Conservation (phyloP, 2,888 invertebrate genomes). For the Neuroscelio doddi region DNA sequence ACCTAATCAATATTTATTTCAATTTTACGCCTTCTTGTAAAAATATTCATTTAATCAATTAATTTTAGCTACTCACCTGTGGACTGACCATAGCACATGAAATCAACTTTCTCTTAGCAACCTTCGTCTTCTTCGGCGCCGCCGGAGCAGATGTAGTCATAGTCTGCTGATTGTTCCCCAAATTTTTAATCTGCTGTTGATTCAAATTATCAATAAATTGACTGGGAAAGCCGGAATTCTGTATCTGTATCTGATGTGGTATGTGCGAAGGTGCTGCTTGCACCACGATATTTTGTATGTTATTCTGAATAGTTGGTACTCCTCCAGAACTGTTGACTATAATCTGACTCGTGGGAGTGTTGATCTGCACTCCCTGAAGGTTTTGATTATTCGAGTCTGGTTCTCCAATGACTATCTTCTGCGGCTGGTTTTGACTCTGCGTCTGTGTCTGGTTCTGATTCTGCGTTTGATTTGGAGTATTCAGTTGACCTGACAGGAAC, state of each 20-base stretch:
- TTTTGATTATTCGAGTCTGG: constrained; percentile 65
- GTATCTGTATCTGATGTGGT: constrained; percentile 70
- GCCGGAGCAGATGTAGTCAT: constrained; percentile 33
- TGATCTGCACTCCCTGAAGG: constrained; percentile 68
- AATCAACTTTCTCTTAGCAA: constrained; percentile 62
- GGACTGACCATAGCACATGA: constrained; percentile 49
- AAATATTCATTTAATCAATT: too few species aligned
- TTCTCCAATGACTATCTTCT: constrained; percentile 70
- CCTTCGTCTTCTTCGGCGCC: constrained; percentile 62
- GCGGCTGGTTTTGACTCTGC: constrained; percentile 48
- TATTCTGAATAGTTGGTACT: constrained; percentile 70
- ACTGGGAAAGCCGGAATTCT: constrained; percentile 69
- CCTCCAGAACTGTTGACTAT: constrained; percentile 71
- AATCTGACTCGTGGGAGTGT: constrained; percentile 70
- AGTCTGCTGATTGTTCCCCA: constrained; percentile 51
- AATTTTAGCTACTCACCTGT: constrained; percentile 53
- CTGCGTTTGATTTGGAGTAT: constrained; percentile 46
- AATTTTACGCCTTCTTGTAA: too few species aligned
- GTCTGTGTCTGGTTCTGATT: constrained; percentile 12
- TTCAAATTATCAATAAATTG: constrained; percentile 70
- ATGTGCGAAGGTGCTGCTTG: constrained; percentile 69
- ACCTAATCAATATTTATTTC: too few species aligned
- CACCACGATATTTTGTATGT: constrained; percentile 70
- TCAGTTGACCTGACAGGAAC: constrained; percentile 66
- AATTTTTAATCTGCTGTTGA: constrained; percentile 68